Conservation (phyloP, 2,888 invertebrate genomes). For the Drosophila meridiana region DNA sequence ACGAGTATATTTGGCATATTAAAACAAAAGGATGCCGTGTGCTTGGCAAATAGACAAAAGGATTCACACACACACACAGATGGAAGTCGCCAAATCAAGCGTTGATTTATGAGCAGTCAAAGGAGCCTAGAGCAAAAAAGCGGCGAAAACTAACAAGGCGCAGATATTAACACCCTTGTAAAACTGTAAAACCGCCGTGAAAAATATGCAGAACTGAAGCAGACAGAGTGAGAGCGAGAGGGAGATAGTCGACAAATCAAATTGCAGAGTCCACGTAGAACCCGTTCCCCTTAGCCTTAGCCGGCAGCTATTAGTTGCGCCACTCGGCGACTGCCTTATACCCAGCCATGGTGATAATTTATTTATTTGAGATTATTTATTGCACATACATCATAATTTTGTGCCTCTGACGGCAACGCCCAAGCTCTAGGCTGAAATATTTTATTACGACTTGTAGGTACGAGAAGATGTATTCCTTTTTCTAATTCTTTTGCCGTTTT, state of each 20-base stretch:
- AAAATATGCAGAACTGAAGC: slow-evolving; percentile 38
- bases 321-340: slow-evolving; percentile 60
- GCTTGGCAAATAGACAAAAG: slow-evolving; percentile 76
- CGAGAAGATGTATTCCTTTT: slow-evolving; percentile 49
- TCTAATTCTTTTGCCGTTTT: slow-evolving; percentile 4
- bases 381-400: slow-evolving; percentile 83
- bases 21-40: slow-evolving; percentile 77
- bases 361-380: slow-evolving; percentile 85
- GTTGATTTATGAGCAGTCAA: slow-evolving; percentile 71
- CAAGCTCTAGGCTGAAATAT: slow-evolving; percentile 53
- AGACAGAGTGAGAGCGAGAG: slow-evolving; percentile 7
- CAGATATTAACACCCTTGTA: slow-evolving; percentile 76
- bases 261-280: slow-evolving; percentile 33
- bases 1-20: slow-evolving; percentile 75
- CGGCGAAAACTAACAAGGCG: slow-evolving; percentile 70
- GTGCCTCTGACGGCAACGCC: slow-evolving; percentile 64
- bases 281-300: slow-evolving; percentile 35
- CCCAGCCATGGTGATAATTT: slow-evolving; percentile 76
- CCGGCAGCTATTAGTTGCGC: slow-evolving; percentile 74
- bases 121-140: slow-evolving; percentile 53
- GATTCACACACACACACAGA: slow-evolving; percentile 44
- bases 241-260: slow-evolving; percentile 64
- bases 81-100: slow-evolving; percentile 79
- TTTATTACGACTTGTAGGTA: slow-evolving; percentile 64
- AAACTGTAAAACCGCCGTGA: slow-evolving; percentile 76